These are phyloP conservation scores for Microctonus brassicae DNA, from an alignment of 2,888 invertebrate species.

Conservation along the genomic window DNA sequence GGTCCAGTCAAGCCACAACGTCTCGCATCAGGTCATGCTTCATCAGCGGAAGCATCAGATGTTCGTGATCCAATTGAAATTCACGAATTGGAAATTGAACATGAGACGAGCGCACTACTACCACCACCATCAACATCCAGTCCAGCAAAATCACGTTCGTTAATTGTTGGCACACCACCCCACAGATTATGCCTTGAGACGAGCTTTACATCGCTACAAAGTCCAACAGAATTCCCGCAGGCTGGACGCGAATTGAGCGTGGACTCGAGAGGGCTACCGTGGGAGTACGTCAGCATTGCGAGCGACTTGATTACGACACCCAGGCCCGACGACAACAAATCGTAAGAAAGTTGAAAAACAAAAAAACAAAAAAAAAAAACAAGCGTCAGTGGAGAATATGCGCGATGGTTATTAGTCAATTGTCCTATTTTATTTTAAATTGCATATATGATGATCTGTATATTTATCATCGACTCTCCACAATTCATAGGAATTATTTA, in stretches of 20 bases:
- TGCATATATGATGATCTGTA: background rate
- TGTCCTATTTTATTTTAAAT: background rate
- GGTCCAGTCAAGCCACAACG: slow-evolving; percentile 86
- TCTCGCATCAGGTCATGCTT: slow-evolving; percentile 62
- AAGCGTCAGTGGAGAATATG: slow-evolving; percentile 1
- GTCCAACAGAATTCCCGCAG: slow-evolving; percentile 68
- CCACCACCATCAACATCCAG: slow-evolving; percentile 71
- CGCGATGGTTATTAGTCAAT: background rate
- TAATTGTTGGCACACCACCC: slow-evolving; percentile 57
- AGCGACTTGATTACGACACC: slow-evolving; percentile 63
- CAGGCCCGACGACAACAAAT: slow-evolving; percentile 58
- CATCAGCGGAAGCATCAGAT: slow-evolving; percentile 60
- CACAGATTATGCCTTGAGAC: slow-evolving; percentile 79
- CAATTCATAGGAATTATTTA: background rate
- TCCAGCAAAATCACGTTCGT: slow-evolving; percentile 69
- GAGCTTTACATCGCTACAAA: slow-evolving; percentile 80
- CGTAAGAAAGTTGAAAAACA: slow-evolving; percentile 55
- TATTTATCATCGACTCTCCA: background rate
- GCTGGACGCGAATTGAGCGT: slow-evolving; percentile 65
- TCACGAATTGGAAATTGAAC: slow-evolving; percentile 60
- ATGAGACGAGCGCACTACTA: slow-evolving; percentile 67
- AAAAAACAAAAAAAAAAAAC: background rate
- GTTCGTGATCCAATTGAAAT: slow-evolving; percentile 55
- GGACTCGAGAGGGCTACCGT: slow-evolving; percentile 67
- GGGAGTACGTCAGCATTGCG: slow-evolving; percentile 71